phyloP scores from a whole-genome alignment of 2,888 invertebrate genomes.

The Phortica okadai region DNA sequence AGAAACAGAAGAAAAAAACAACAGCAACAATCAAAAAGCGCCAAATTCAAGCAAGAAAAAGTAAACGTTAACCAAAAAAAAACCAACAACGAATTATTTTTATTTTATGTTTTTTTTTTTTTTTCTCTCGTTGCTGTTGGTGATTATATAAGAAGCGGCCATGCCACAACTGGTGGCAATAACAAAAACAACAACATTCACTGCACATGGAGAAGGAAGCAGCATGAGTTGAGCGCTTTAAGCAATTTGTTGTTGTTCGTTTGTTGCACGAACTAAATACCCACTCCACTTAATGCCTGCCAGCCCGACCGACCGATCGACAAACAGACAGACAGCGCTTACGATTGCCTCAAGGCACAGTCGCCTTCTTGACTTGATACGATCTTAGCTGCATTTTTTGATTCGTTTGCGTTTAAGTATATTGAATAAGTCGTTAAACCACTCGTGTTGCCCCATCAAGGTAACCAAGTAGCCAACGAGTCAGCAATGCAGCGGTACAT shows the following conservation, averaged over 20 bases:
- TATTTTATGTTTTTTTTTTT: not conserved
- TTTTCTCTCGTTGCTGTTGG: conserved; percentile 19
- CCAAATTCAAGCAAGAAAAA: not conserved
- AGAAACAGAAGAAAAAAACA: conserved; percentile 13
- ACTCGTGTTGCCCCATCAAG: conserved; percentile 43
- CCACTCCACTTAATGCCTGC: conserved; percentile 30
- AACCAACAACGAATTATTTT: conserved; percentile 9
- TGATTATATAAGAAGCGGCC: conserved; percentile 70
- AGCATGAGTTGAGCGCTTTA: conserved; percentile 1
- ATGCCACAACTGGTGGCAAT: conserved; percentile 59
- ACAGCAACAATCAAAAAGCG: not conserved
- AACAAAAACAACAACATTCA: conserved; percentile 22
- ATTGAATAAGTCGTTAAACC: conserved; percentile 52
- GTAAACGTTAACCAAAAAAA: not conserved
- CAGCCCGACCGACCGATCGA: not conserved
- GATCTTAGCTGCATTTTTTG: conserved; percentile 14
- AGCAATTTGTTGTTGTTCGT: not conserved
- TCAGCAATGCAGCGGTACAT: not conserved
- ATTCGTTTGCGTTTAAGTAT: conserved; percentile 12
- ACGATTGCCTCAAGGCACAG: too few species aligned
- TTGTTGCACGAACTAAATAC: conserved; percentile 32
- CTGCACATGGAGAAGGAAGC: conserved; percentile 21
- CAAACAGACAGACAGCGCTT: not conserved
- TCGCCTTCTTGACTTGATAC: not conserved
- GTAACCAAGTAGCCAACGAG: conserved; percentile 31